phyloP scores from a whole-genome alignment of 2,113 vertebrate species.

The Alces alces region DNA sequence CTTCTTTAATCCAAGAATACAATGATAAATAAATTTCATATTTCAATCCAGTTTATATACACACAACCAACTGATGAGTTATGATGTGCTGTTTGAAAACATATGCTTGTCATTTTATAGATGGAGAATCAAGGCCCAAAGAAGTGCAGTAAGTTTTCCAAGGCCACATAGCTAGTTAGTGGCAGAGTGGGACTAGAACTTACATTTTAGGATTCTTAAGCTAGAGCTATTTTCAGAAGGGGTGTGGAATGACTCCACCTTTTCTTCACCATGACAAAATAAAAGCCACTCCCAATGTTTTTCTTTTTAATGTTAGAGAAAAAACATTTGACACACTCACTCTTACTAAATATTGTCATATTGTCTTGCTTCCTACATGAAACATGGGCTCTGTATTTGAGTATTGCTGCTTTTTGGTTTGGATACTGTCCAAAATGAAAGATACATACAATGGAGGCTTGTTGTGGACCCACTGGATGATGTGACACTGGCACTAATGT shows the following conservation, averaged over 20 bases:
- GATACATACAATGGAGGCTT: background rate
- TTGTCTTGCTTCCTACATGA: background rate
- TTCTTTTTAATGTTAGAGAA: background rate
- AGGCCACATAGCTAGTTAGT: background rate
- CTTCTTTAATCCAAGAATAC: background rate
- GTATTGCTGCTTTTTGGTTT: background rate
- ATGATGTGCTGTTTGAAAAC: conserved; percentile 36
- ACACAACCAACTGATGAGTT: background rate
- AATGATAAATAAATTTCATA: conserved; percentile 16
- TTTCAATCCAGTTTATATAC: background rate
- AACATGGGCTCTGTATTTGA: background rate
- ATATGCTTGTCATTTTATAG: background rate
- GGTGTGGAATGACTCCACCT: background rate
- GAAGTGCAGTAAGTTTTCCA: background rate
- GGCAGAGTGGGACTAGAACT: background rate
- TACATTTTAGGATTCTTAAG: background rate
- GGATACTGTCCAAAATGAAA: background rate
- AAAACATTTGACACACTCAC: background rate
- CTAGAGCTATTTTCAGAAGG: background rate
- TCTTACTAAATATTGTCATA: conserved; percentile 5
- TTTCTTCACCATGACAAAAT: background rate
- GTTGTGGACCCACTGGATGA: background rate
- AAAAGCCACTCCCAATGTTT: background rate
- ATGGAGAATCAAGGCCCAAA: conserved; percentile 12
- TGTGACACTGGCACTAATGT: background rate